A percentile compares a stretch with the other conserved stretches of the same genome.
Conservation (phyloP, 2,113 vertebrate species). For the Microcebus griseorufus region DNA sequence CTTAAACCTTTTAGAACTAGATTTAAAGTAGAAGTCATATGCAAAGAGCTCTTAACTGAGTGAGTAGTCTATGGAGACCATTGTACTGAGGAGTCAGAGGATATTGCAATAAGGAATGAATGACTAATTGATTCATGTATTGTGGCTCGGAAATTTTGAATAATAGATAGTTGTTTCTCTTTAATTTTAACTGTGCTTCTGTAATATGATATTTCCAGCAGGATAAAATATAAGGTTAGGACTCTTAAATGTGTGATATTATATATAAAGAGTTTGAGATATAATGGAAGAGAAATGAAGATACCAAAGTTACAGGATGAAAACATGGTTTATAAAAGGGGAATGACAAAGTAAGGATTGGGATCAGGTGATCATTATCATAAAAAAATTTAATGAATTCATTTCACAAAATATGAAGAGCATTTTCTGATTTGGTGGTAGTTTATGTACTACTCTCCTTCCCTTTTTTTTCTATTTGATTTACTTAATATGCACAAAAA, state of each 20-base stretch:
- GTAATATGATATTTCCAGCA: slow-evolving; percentile 2
- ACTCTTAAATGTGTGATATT: neutral
- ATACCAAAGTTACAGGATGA: neutral
- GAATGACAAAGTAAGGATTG: neutral
- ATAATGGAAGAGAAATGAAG: neutral
- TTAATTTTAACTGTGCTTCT: slow-evolving; percentile 25
- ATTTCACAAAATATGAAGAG: neutral
- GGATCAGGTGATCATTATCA: neutral
- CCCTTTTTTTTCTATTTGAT: neutral
- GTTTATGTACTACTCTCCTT: neutral
- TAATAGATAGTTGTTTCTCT: neutral
- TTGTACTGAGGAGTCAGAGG: neutral
- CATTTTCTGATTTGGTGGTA: neutral
- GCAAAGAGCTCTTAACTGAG: neutral
- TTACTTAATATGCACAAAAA: neutral
- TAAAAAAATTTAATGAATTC: neutral
- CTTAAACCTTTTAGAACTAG: neutral
- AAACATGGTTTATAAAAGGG: neutral
- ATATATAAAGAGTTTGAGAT: neutral
- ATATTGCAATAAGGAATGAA: neutral
- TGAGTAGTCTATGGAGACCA: neutral
- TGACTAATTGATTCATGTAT: neutral
- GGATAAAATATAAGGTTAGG: neutral
- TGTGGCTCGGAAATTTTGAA: neutral
- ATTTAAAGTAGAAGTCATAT: neutral